Evolutionary conservation across 2,797 vertebrate genomes (phyloP).

Genomic region (Peromyscus eremicus): DNA sequence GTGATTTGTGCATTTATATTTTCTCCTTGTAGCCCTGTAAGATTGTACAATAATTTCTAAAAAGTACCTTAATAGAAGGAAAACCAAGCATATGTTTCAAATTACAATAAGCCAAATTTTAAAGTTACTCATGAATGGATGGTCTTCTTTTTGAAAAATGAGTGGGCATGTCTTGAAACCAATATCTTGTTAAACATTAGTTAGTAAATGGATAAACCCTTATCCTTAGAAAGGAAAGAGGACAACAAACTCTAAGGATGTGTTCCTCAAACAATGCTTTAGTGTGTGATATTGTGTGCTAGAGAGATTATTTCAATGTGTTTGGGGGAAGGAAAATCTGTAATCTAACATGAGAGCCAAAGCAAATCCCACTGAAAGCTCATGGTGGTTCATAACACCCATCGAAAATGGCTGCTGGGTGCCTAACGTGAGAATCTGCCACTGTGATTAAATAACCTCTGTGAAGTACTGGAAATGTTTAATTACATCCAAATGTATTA

Average conservation of each 20-base stretch:
- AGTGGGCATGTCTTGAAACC: not conserved
- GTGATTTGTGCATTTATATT: not conserved
- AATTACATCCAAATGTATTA: slow-evolving; percentile 15
- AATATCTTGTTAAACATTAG: not conserved
- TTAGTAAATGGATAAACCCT: not conserved
- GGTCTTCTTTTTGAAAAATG: not conserved
- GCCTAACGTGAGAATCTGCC: not conserved
- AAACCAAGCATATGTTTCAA: not conserved
- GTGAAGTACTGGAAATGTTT: slow-evolving; percentile 30
- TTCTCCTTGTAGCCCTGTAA: not conserved
- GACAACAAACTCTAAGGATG: rapidly evolving
- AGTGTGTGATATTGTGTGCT: not conserved
- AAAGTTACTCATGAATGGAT: not conserved
- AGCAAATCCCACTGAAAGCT: not conserved
- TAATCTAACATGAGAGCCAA: not conserved
- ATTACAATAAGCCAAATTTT: not conserved
- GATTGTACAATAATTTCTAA: not conserved
- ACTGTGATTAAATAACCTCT: slow-evolving; percentile 15
- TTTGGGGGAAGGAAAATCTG: not conserved
- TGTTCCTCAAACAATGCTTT: not conserved
- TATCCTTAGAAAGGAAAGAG: not conserved
- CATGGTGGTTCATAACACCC: not conserved
- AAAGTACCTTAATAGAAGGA: not conserved
- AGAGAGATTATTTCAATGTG: not conserved
- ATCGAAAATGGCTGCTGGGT: not conserved